Evolutionary conservation across 2,888 invertebrate genomes (phyloP), one percentile per base, ranked within the genome.

Genomic region (Strigamia crassipes): DNA sequence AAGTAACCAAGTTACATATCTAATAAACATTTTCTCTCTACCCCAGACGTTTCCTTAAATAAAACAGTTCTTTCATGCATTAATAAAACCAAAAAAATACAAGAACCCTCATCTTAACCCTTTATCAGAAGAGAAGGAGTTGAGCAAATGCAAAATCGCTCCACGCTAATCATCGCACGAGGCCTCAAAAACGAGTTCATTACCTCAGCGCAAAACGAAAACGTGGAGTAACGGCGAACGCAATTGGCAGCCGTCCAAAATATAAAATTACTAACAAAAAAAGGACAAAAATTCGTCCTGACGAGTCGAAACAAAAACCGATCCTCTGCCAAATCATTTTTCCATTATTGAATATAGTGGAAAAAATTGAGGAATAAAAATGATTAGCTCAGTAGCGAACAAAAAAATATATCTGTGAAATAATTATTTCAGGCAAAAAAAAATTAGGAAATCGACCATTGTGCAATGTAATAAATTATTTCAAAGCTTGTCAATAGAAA

Each of bases 401-500:
- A 46, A 27, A 27, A 51, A 51, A 51, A 15, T n/a, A 15, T 51
- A 51, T 51, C 51, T n/a, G 6, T 51, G 15, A 56, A 56, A 56
- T 18, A 18, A n/a, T 56, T 18, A 56, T 46, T n/a, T 46, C 15
- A 46, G 4, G 46, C 46, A 46, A 56, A 18, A 56, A 56, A 27
- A 27, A 27, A 21, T 56, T 56, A n/a, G 18, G 18, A 56, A 21
- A 56, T n/a, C 18, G 56, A 18, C 18, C 18, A 56, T 56, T 56
- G 21, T 5, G 56, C 56, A 56, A 56, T 18, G 38, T 9, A 56
- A 18, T 56, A 56, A 56, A 56, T 56, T 18, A 56, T 18, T n/a
- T 6, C 6, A 5, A 51, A 51, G 51, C n/a, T 15, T 56, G 0
- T 56, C 12, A 27, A n/a, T 73, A 27, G 1, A 31, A 4, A 87